Base-by-base conservation (phyloP, 2,888 invertebrate genomes). In the Busseola fusca region DNA sequence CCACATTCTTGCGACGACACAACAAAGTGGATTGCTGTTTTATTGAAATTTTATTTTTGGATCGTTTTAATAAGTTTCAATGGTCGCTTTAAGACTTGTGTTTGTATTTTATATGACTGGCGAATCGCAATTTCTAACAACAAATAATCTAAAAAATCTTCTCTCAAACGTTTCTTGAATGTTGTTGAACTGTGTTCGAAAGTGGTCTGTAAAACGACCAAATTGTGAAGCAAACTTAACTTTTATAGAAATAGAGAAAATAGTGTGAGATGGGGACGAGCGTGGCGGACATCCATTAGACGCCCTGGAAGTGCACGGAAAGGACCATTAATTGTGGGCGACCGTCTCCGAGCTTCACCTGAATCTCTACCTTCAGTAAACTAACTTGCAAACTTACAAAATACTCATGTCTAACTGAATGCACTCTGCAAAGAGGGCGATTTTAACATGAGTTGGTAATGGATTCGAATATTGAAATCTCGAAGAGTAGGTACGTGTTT, bases 211-310 rank as follows among this genome's bases (percentile, higher is more conserved):
- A 64, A 73, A 72, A 50, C 45, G 62, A 67, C 56, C 25, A 77
- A 78, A 72, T 57, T 71, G 67, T 63, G 67, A 72, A 74, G 77
- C 68, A 74, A 75, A 67, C 73, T 81, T 54, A 78, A 73, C 71
- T 79, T 83, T 72, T 71, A 64, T 57, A 77, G 66, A 76, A 77
- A 80, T 70, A 74, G 64, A 72, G 81, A 80, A 81, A 81, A 77
- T 71, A 64, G 65, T 76, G 64, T 58, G 37, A 76, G 81, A 74
- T 74, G 57, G 66, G 72, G 76, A 80, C 85, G 78, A 82, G 81
- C 82, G 86, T 84, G 78, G 80, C 77, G 84, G 81, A 83, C 85
- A 85, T 89, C 88, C 87, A 89, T 87, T 89, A 88, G 86, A 81
- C 80, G 81, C 83, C 85, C 84, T 86, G 76, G 82, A 87, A 87